Conservation (phyloP, 2,113 vertebrate species). For the Oxyura jamaicensis region DNA sequence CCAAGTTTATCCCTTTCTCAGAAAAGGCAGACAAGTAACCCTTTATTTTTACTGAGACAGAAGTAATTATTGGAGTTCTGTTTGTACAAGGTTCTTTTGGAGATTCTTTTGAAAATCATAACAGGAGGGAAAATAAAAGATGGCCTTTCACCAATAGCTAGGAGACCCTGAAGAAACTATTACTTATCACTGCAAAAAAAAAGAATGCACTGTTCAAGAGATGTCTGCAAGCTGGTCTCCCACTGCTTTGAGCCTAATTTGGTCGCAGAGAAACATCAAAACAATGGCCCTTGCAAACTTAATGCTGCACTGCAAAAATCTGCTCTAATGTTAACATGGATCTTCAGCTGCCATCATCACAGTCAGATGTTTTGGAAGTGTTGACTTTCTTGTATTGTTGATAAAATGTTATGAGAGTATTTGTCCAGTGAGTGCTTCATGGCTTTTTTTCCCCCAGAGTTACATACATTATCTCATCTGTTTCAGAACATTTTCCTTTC, state of each 20-base stretch:
- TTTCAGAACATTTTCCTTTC: slow-evolving; percentile 20
- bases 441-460: background rate
- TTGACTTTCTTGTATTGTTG: background rate
- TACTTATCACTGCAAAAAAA: background rate
- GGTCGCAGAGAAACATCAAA: slow-evolving; percentile 18
- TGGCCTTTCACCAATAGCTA: background rate
- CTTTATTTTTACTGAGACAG: background rate
- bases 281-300: background rate
- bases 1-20: background rate
- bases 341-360: background rate
- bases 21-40: background rate
- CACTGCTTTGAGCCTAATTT: background rate
- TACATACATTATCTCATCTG: slow-evolving; percentile 8
- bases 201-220: background rate
- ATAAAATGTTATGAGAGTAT: slow-evolving; percentile 2
- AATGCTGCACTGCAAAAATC: background rate
- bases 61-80: slow-evolving; percentile 1
- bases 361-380: slow-evolving; percentile 4
- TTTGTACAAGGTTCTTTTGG: background rate
- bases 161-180: background rate
- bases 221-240: background rate
- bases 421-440: background rate
- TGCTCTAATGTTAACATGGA: background rate
- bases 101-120: background rate
- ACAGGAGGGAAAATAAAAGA: background rate